Percentiles rank a stretch among this genome's conserved stretches.
phyloP scores from a whole-genome alignment of 2,888 invertebrate species.

The Thumatha senex region DNA sequence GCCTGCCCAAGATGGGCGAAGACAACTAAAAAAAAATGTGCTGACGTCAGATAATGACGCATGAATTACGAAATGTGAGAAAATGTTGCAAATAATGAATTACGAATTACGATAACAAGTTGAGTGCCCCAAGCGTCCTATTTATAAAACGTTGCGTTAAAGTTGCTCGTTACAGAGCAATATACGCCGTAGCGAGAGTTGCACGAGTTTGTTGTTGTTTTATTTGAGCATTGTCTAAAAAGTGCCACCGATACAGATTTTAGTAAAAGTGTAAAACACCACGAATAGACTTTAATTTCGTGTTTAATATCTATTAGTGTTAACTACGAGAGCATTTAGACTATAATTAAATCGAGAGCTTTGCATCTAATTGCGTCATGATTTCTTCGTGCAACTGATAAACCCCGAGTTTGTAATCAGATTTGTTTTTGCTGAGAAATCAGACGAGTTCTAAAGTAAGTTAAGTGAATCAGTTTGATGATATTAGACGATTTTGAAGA shows the following conservation, averaged over 20 bases:
- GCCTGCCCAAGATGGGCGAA: too few relatives aligned
- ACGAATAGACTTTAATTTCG: background rate
- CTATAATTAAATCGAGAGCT: background rate
- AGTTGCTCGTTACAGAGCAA: conserved; percentile 19
- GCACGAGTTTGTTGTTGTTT: background rate
- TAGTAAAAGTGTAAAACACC: too few relatives aligned
- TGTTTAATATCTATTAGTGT: background rate
- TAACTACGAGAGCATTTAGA: background rate
- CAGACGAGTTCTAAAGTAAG: conserved; percentile 16
- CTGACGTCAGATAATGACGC: too few relatives aligned
- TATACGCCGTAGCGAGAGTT: background rate
- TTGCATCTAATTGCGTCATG: conserved; percentile 27
- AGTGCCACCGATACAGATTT: background rate
- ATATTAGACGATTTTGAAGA: conserved; percentile 58
- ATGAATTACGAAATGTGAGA: conserved; percentile 9
- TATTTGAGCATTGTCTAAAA: conserved; percentile 3
- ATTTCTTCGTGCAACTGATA: conserved; percentile 17
- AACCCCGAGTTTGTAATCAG: background rate
- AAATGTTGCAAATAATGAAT: conserved; percentile 6
- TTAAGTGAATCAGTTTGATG: conserved; percentile 58
- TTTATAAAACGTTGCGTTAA: conserved; percentile 15
- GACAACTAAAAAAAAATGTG: too few relatives aligned
- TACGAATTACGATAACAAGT: background rate
- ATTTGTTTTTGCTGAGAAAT: conserved; percentile 10
- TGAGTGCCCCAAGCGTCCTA: conserved; percentile 4